A percentile compares a stretch with the other conserved stretches of the same genome.
Evolutionary conservation across 2,113 vertebrate genomes (phyloP).

Genomic region (Heliornis fulica): DNA sequence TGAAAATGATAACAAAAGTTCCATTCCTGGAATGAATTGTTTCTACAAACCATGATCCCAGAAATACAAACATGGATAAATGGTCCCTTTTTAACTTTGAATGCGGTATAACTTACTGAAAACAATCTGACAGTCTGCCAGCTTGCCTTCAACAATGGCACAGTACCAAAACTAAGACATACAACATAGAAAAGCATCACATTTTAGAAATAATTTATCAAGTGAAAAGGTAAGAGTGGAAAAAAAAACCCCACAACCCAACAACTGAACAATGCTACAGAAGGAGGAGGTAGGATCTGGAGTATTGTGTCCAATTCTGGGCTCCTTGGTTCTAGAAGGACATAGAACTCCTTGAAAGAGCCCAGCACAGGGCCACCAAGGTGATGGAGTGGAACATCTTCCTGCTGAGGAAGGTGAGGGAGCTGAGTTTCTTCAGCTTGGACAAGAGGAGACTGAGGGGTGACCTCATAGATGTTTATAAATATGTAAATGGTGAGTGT

Average conservation of each 20-base stretch:
- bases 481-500: no score
- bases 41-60: conserved; percentile 60
- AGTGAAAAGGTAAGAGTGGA: background rate
- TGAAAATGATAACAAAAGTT: conserved; percentile 60
- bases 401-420: no score
- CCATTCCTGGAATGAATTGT: conserved; percentile 59
- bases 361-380: no score
- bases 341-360: no score
- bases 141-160: conserved; percentile 60
- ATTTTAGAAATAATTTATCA: conserved; percentile 8
- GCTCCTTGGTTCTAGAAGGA: no score
- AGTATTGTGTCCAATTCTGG: no score
- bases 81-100: conserved; percentile 59
- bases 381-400: no score
- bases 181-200: background rate
- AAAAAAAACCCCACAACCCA: background rate
- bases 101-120: conserved; percentile 54
- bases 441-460: no score
- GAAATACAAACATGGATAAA: conserved; percentile 67
- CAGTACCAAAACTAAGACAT: conserved; percentile 22
- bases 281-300: background rate
- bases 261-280: background rate
- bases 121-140: conserved; percentile 66
- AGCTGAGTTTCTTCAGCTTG: no score
- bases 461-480: no score